Conservation (phyloP, 2,888 invertebrate genomes). For the Zele albiditarsus region DNA sequence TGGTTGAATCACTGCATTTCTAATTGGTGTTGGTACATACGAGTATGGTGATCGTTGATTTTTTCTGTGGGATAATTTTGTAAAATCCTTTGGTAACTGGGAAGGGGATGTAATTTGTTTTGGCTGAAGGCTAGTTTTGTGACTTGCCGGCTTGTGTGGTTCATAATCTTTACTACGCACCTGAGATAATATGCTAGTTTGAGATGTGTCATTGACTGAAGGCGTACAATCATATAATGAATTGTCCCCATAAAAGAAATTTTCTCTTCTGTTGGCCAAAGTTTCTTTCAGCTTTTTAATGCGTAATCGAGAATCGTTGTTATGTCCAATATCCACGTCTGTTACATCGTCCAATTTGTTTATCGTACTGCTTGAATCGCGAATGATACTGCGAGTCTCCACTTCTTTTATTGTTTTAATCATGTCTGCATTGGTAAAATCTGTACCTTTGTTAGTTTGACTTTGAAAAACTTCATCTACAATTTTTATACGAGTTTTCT, state of each 20-base stretch:
- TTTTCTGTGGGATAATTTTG: conserved; percentile 37
- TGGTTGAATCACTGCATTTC: conserved; percentile 54
- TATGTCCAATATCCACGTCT: conserved; percentile 42
- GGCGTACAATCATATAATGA: conserved; percentile 21
- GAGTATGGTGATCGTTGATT: conserved; percentile 50
- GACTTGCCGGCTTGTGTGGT: conserved; percentile 65
- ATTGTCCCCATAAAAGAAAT: conserved; percentile 59
- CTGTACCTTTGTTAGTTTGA: not conserved
- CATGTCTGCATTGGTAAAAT: not conserved
- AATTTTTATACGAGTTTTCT: not conserved
- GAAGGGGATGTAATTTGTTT: conserved; percentile 55
- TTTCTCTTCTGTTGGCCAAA: conserved; percentile 56
- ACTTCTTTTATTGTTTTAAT: not conserved
- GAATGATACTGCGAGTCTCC: not conserved
- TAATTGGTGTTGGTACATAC: conserved; percentile 52
- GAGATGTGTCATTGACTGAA: conserved; percentile 24
- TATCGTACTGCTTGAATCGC: not conserved
- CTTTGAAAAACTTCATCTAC: not conserved
- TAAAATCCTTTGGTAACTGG: conserved; percentile 48
- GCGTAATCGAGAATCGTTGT: conserved; percentile 51
- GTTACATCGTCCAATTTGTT: conserved; percentile 40
- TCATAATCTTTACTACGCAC: conserved; percentile 57
- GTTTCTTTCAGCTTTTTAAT: conserved; percentile 57
- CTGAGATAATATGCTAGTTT: conserved; percentile 44
- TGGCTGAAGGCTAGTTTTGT: conserved; percentile 60